Evolutionary conservation across 2,888 invertebrate species (phyloP).

Genomic region (Caenorhabditis zanzibari): DNA sequence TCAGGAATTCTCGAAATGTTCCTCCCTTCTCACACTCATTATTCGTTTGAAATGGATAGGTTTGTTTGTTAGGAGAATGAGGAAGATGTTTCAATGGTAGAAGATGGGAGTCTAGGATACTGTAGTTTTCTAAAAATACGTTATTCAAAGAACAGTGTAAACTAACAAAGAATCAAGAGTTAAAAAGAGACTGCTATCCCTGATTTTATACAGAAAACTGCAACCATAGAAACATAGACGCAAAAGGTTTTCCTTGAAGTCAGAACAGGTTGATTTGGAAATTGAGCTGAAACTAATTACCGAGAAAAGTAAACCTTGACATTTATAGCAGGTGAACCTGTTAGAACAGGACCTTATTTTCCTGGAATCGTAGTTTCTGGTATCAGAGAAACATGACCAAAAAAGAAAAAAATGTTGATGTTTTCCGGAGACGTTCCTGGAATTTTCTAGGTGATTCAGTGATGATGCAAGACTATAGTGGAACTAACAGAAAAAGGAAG

Average conservation of each 20-base stretch:
- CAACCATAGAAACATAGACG: neutral
- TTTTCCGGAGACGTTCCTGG: neutral
- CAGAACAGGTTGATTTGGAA: slow-evolving; percentile 30
- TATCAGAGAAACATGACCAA: neutral
- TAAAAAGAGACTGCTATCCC: too few species aligned
- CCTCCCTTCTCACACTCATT: neutral
- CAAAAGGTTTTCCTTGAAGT: slow-evolving; percentile 9
- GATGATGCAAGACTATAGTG: neutral
- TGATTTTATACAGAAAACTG: neutral
- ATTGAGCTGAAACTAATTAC: slow-evolving; percentile 22
- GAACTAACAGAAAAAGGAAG: neutral
- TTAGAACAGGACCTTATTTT: neutral
- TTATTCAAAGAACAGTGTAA: neutral
- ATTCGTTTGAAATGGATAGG: neutral
- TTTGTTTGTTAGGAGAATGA: slow-evolving; percentile 13
- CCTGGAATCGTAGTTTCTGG: neutral
- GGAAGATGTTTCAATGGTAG: neutral
- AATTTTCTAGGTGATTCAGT: slow-evolving; percentile 1
- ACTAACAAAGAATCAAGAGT: neutral
- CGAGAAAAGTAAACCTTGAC: slow-evolving; percentile 19
- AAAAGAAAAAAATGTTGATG: neutral
- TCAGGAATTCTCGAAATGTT: slow-evolving; percentile 7
- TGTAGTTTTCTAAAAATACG: neutral
- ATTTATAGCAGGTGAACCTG: slow-evolving; percentile 24
- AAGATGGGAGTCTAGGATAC: neutral